phyloP scores from a whole-genome alignment of 1,140 invertebrate genomes.

The Vanessa atalanta region DNA sequence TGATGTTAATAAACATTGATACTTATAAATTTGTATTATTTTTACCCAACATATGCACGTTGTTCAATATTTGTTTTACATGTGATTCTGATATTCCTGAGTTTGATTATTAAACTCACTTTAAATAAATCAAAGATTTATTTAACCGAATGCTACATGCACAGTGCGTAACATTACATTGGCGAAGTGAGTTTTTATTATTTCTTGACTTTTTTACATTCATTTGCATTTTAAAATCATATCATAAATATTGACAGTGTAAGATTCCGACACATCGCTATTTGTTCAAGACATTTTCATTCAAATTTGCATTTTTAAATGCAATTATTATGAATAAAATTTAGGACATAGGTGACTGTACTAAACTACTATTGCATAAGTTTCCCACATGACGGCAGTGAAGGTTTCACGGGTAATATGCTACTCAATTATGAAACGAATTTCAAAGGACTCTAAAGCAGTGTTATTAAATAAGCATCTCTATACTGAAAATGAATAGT shows the following conservation, averaged over 20 bases:
- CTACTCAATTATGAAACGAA: slow-evolving; percentile 35
- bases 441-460: slow-evolving; percentile 34
- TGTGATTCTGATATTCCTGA: too few relatives aligned
- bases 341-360: too few relatives aligned
- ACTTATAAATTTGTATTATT: slow-evolving; percentile 52
- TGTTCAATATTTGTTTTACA: background rate
- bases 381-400: background rate
- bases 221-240: background rate
- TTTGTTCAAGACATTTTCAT: too few relatives aligned
- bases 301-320: too few relatives aligned
- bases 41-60: background rate
- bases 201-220: background rate
- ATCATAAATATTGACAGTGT: too few relatives aligned
- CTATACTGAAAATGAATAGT: slow-evolving; percentile 48
- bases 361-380: background rate
- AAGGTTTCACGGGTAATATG: background rate
- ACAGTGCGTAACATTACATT: too few relatives aligned
- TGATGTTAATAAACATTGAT: slow-evolving; percentile 76
- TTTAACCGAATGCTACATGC: too few relatives aligned
- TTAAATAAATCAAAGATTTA: too few relatives aligned
- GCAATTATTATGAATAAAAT: too few relatives aligned
- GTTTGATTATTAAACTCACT: too few relatives aligned
- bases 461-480: slow-evolving; percentile 38
- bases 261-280: too few relatives aligned
- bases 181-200: background rate